These are phyloP conservation scores for Lytechinus variegatus DNA, from an alignment of 35 echinoderm and acorn worm genomes.

Conservation along the genomic window DNA sequence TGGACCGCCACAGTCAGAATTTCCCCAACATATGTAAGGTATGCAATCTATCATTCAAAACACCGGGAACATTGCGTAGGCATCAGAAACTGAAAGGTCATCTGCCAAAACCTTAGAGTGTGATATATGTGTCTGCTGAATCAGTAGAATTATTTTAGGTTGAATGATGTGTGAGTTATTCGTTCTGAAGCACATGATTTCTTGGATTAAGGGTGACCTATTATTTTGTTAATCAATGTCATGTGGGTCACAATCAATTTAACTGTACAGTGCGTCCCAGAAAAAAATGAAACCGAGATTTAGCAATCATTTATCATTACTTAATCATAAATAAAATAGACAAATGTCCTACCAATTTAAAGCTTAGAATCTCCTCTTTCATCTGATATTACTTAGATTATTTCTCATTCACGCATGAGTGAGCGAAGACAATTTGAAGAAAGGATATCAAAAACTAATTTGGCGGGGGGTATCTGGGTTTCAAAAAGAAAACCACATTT, in stretches of 20 bases:
- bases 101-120: not conserved
- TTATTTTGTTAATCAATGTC: not conserved
- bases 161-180: not conserved
- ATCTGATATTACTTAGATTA: no score
- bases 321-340: no score
- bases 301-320: no score
- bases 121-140: not conserved
- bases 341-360: no score
- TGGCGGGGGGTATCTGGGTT: no score
- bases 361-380: no score
- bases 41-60: slow-evolving; percentile 20
- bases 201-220: not conserved
- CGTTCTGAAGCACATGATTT: not conserved
- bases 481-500: no score
- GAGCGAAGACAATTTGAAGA: no score
- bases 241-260: not conserved
- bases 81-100: not conserved
- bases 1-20: not conserved
- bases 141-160: not conserved
- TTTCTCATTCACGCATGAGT: no score
- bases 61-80: slow-evolving; percentile 5
- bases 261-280: no score
- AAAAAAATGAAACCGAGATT: no score
- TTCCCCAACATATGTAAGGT: slow-evolving; percentile 10
- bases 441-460: no score